A percentile compares a stretch with the other conserved stretches of the same genome.
Conservation (phyloP, 2,888 invertebrate species). For the Lypha dubia region DNA sequence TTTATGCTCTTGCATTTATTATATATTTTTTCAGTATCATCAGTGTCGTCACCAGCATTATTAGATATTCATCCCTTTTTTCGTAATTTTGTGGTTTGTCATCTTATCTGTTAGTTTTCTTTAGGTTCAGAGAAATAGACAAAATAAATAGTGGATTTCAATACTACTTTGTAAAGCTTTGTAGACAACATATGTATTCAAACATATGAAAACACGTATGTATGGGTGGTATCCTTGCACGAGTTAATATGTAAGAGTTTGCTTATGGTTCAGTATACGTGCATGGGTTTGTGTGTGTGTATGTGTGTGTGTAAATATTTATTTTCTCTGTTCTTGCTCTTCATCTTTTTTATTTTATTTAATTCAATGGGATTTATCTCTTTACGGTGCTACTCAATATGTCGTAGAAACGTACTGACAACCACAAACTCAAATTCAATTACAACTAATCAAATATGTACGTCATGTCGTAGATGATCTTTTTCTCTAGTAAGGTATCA, state of each 20-base stretch:
- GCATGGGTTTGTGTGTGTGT: not conserved
- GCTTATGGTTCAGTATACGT: too few relatives aligned
- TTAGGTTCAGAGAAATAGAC: not conserved
- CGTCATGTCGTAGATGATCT: conserved; percentile 32
- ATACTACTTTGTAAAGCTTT: not conserved
- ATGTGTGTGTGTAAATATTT: conserved; percentile 11
- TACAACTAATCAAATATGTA: conserved; percentile 69
- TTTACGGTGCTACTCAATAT: conserved; percentile 26
- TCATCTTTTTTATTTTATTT: conserved; percentile 37
- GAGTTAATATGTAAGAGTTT: not conserved
- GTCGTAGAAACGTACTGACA: conserved; percentile 44
- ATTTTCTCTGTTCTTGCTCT: not conserved
- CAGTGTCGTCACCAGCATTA: conserved; percentile 5
- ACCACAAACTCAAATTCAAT: conserved; percentile 70
- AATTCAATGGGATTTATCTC: conserved; percentile 58
- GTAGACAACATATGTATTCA: not conserved
- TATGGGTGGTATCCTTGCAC: not conserved
- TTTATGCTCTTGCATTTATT: not conserved
- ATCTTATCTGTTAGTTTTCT: conserved; percentile 5
- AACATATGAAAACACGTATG: not conserved
- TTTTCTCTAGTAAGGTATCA: conserved; percentile 21
- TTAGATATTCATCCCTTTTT: not conserved
- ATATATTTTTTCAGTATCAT: not conserved
- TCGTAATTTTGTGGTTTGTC: conserved; percentile 19
- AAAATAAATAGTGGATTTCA: not conserved